These are phyloP conservation scores for Agrotis segetum DNA, from an alignment of 2,888 invertebrate species.

Conservation along the genomic window DNA sequence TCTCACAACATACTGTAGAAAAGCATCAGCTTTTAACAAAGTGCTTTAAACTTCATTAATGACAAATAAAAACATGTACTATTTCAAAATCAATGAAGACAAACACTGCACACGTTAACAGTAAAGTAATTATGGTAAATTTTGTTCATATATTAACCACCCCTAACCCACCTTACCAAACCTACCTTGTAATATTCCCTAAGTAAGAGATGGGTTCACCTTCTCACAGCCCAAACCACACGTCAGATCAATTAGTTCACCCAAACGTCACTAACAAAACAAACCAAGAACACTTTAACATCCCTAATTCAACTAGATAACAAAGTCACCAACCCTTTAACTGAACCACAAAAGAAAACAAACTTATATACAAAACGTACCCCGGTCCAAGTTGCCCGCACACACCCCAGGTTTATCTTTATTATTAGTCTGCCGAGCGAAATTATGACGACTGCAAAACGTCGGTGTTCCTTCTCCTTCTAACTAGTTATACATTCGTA, in stretches of 20 bases:
- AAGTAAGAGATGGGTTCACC: neutral
- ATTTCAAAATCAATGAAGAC: neutral
- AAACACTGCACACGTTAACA: neutral
- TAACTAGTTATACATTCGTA: conserved; percentile 26
- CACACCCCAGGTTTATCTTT: conserved; percentile 87
- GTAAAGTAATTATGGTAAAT: neutral
- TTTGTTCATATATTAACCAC: neutral
- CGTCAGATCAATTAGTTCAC: conserved; percentile 31
- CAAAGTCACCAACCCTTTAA: conserved; percentile 45
- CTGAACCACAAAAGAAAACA: conserved; percentile 53
- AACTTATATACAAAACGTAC: conserved; percentile 47
- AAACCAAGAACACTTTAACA: conserved; percentile 14
- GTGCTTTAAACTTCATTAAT: too few relatives aligned
- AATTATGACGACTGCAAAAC: conserved; percentile 92
- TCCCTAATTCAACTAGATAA: conserved; percentile 44
- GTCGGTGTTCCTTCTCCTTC: conserved; percentile 77
- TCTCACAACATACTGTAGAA: neutral
- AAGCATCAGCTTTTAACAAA: too few relatives aligned
- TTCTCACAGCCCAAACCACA: conserved; percentile 5
- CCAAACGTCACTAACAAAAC: conserved; percentile 18
- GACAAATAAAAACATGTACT: too few relatives aligned
- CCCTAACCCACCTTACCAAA: neutral
- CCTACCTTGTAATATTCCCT: too few relatives aligned
- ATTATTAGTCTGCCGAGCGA: conserved; percentile 91
- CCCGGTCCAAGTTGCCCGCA: conserved; percentile 53